These are phyloP conservation scores for Molossus alvarezi DNA, from an alignment of 2,797 vertebrate genomes.

Conservation along the genomic window DNA sequence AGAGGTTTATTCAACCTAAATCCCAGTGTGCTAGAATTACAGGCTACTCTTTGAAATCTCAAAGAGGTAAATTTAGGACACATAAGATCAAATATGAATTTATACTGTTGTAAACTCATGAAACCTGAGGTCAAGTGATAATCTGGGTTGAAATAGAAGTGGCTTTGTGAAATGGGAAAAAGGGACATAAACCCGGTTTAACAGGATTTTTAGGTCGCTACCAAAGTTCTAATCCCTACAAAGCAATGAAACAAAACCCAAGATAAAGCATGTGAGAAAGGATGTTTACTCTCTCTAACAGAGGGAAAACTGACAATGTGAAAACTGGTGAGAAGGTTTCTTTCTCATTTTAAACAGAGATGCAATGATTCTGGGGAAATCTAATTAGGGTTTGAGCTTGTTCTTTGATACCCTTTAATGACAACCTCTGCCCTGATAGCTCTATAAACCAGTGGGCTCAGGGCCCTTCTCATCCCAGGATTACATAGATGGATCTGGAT, in stretches of 20 bases:
- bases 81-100: constrained; percentile 60
- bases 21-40: constrained; percentile 41
- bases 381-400: constrained; percentile 56
- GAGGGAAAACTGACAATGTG: neutral
- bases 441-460: neutral
- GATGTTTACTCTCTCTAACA: constrained; percentile 50
- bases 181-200: neutral
- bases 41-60: constrained; percentile 66
- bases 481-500: neutral
- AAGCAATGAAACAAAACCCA: constrained; percentile 64
- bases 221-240: constrained; percentile 52
- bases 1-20: constrained; percentile 52
- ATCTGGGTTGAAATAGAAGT: neutral
- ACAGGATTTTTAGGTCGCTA: constrained; percentile 61
- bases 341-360: constrained; percentile 72
- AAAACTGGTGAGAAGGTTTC: constrained; percentile 18
- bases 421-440: constrained; percentile 54
- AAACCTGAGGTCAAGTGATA: constrained; percentile 51
- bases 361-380: constrained; percentile 53
- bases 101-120: neutral
- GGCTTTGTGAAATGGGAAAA: constrained; percentile 47
- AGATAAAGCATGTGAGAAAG: constrained; percentile 53
- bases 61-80: constrained; percentile 66
- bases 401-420: constrained; percentile 30
- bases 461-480: neutral